Evolutionary conservation across 2,888 invertebrate species (phyloP).

Genomic region (Eupithecia pulchellata): DNA sequence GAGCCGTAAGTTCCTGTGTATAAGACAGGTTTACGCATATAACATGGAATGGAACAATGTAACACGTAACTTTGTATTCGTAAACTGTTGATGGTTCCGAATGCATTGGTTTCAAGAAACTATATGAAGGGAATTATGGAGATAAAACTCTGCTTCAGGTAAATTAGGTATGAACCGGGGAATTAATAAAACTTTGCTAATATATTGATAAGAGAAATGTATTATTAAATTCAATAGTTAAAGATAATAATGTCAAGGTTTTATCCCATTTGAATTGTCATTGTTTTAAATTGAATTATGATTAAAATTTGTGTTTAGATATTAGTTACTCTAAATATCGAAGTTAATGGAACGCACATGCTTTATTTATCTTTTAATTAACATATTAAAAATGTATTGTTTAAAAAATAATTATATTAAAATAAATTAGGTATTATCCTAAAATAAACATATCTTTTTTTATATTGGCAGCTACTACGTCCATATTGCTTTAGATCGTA

Average conservation of each 20-base stretch:
- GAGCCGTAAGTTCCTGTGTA: not conserved
- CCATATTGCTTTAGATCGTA: no score
- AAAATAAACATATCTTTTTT: no score
- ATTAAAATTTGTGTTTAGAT: not conserved
- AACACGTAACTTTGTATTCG: not conserved
- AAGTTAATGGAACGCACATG: not conserved
- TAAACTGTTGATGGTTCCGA: not conserved
- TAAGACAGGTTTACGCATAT: not conserved
- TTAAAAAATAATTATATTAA: no score
- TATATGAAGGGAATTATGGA: not conserved
- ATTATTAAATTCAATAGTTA: not conserved
- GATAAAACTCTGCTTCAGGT: not conserved
- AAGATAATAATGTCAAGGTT: not conserved
- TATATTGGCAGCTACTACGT: no score
- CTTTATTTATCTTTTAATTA: no score
- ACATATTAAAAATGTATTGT: no score
- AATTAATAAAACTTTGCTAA: not conserved
- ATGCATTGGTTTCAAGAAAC: not conserved
- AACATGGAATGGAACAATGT: not conserved
- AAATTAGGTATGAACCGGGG: not conserved
- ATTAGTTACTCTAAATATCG: not conserved
- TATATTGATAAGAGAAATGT: not conserved
- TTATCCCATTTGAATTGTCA: not conserved
- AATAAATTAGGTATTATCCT: no score
- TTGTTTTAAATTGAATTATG: not conserved